Conservation (phyloP, 2,797 vertebrate species). For the Alauda arvensis region DNA sequence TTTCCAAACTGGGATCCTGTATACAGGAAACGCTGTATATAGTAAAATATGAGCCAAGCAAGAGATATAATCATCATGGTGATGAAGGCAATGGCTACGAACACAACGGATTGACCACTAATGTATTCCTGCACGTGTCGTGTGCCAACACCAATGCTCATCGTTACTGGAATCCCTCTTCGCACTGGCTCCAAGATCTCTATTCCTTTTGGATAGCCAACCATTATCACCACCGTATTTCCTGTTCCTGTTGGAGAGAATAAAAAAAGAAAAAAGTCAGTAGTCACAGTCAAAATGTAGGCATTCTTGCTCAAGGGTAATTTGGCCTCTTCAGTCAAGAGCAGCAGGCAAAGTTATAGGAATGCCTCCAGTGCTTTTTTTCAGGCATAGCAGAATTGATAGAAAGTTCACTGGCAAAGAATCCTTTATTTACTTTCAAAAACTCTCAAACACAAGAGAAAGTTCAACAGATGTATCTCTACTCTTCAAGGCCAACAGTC, state of each 20-base stretch:
- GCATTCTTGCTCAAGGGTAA: background rate
- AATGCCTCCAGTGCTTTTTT: background rate
- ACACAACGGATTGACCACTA: constrained; percentile 77
- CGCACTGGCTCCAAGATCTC: constrained; percentile 75
- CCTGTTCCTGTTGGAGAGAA: constrained; percentile 70
- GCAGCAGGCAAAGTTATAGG: background rate
- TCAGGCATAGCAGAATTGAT: background rate
- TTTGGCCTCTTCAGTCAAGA: background rate
- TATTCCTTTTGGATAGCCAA: constrained; percentile 77
- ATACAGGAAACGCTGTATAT: constrained; percentile 78
- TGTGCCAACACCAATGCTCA: constrained; percentile 73
- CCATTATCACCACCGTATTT: constrained; percentile 78
- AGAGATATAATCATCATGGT: constrained; percentile 81
- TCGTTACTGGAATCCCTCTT: constrained; percentile 74
- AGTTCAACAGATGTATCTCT: background rate
- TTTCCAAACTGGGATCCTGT: constrained; percentile 76
- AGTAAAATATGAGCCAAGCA: constrained; percentile 81
- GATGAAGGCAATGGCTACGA: constrained; percentile 79
- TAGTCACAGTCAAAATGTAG: background rate
- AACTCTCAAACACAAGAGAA: background rate
- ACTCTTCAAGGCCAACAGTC: background rate
- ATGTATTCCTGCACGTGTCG: constrained; percentile 74
- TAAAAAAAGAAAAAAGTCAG: background rate
- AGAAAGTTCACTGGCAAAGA: background rate
- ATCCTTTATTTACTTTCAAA: background rate